Evolutionary conservation across 2,113 vertebrate species (phyloP).

Genomic region (Strix uralensis): DNA sequence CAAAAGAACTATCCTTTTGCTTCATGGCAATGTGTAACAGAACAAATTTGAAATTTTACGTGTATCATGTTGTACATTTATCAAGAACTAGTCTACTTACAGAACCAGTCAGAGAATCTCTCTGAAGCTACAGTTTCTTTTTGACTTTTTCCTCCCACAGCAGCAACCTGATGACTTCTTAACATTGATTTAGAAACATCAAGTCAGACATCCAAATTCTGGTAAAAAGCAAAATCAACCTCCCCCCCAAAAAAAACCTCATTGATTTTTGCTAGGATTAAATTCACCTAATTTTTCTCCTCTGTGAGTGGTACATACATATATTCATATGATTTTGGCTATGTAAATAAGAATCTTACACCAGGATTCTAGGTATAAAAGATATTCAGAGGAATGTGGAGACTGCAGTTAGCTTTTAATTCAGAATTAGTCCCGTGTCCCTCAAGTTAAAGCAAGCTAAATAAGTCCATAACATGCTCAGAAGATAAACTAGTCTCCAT

Average conservation of each 20-base stretch:
- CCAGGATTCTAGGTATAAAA: background rate
- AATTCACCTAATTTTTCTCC: background rate
- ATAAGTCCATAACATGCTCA: background rate
- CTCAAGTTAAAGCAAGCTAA: background rate
- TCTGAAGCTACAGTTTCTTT: background rate
- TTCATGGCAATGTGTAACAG: background rate
- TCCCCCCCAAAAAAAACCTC: fast-evolving
- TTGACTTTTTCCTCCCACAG: background rate
- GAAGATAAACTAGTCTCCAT: background rate
- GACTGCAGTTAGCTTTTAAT: background rate
- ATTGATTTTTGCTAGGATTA: background rate
- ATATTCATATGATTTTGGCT: background rate
- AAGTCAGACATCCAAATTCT: background rate
- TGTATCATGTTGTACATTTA: background rate
- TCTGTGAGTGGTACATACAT: background rate
- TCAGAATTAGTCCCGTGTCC: background rate
- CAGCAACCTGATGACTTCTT: background rate
- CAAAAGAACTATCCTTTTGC: background rate
- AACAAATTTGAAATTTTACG: background rate
- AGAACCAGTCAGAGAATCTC: background rate
- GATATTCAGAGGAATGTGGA: background rate
- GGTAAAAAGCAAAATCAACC: background rate
- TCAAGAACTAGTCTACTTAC: background rate
- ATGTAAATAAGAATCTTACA: background rate
- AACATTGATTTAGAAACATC: background rate